Evolutionary conservation across 2,888 invertebrate genomes (phyloP).

Genomic region (Druceiella hillmani): DNA sequence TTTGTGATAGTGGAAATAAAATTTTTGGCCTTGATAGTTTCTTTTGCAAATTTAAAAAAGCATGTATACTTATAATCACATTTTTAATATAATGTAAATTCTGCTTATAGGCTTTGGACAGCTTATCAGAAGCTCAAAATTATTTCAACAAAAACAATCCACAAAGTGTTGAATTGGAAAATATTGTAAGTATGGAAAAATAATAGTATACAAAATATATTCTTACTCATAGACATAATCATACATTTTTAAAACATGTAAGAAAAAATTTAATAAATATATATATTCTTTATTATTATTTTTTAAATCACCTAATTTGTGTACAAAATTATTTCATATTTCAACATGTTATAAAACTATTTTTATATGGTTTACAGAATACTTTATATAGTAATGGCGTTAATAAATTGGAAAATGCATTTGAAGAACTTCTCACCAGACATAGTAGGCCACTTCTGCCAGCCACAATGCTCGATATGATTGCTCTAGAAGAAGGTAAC

Average conservation of each 20-base stretch:
- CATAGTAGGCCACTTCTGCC: constrained; percentile 85
- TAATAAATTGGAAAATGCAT: constrained; percentile 80
- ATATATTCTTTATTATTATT: constrained; percentile 11
- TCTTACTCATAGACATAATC: not conserved
- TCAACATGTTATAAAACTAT: too few species aligned
- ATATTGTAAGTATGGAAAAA: constrained; percentile 66
- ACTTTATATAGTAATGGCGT: constrained; percentile 77
- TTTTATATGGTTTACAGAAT: constrained; percentile 46
- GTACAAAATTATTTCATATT: not conserved
- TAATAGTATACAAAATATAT: constrained; percentile 7
- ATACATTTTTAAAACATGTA: not conserved
- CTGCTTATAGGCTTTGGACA: constrained; percentile 70
- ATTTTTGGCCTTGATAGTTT: too few species aligned
- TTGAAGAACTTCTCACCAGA: constrained; percentile 77
- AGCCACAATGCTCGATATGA: constrained; percentile 81
- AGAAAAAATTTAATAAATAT: constrained; percentile 4
- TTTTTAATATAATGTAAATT: constrained; percentile 20
- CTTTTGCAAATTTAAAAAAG: too few species aligned
- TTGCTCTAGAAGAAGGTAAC: constrained; percentile 79
- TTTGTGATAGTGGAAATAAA: too few species aligned
- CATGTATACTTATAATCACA: too few species aligned
- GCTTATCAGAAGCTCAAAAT: constrained; percentile 78
- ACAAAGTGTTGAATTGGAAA: constrained; percentile 88
- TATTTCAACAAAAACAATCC: constrained; percentile 93
- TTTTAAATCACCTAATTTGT: not conserved